Conservation (phyloP, 2,797 vertebrate species). For the Bufotes viridis region DNA sequence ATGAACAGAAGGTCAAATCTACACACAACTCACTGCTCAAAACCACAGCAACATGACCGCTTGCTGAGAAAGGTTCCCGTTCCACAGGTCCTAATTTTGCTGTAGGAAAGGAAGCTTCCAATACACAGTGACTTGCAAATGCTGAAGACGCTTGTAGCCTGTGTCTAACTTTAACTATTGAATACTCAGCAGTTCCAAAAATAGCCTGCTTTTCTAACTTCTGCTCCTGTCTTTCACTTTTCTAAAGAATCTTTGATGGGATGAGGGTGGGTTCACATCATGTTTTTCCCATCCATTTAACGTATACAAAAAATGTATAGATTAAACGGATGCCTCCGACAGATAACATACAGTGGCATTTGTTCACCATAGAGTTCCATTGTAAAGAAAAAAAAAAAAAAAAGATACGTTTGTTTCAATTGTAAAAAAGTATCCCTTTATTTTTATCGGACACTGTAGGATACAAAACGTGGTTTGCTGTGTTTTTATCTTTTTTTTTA, state of each 20-base stretch:
- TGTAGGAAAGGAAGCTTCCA: background rate
- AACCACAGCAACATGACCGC: conserved; percentile 7
- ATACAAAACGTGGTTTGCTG: too few species aligned
- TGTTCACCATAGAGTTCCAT: too few species aligned
- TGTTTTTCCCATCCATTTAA: too few species aligned
- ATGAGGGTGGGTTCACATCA: background rate
- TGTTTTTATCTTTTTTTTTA: too few species aligned
- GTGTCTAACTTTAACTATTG: conserved; percentile 20
- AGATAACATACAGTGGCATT: too few species aligned
- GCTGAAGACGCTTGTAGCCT: background rate
- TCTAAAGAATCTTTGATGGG: background rate
- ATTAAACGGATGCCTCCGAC: too few species aligned
- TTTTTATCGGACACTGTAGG: too few species aligned
- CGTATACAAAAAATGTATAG: too few species aligned
- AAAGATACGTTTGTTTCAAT: too few species aligned
- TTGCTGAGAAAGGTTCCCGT: background rate
- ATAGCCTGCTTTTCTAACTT: conserved; percentile 40
- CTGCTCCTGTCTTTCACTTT: conserved; percentile 45
- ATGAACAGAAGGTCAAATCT: background rate
- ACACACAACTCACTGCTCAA: conserved; percentile 38
- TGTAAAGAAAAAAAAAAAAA: too few species aligned
- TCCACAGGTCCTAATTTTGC: conserved; percentile 1
- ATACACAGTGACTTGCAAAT: background rate
- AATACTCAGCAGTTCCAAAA: conserved; percentile 53
- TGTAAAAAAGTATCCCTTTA: too few species aligned